phyloP scores from a whole-genome alignment of 2,888 invertebrate genomes.

The Chaitophorus viminalis region DNA sequence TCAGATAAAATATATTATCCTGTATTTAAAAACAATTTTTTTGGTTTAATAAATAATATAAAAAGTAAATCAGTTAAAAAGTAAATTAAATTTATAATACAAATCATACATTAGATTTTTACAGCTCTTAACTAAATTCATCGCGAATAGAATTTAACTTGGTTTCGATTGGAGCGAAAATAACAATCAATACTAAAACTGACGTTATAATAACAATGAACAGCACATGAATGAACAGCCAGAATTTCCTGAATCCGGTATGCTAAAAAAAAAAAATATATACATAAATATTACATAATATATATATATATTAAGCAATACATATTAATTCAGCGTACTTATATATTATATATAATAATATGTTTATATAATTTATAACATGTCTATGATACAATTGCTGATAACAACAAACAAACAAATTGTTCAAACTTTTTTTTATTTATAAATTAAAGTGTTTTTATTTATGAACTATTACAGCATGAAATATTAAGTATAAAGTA shows the following conservation, averaged over 20 bases:
- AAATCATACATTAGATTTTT: conserved; percentile 40
- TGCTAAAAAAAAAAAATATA: conserved; percentile 72
- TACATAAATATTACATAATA: not conserved
- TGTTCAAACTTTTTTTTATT: too few relatives aligned
- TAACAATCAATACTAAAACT: conserved; percentile 79
- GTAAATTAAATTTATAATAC: conserved; percentile 52
- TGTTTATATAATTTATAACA: too few relatives aligned
- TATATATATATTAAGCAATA: too few relatives aligned
- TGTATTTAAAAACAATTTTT: conserved; percentile 34
- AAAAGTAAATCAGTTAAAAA: conserved; percentile 52
- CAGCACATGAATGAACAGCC: conserved; percentile 82
- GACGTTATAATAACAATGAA: conserved; percentile 77
- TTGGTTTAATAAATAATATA: conserved; percentile 61
- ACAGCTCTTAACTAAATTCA: conserved; percentile 25
- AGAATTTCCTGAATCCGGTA: conserved; percentile 78
- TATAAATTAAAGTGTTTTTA: too few relatives aligned
- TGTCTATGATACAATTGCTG: too few relatives aligned
- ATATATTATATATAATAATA: too few relatives aligned
- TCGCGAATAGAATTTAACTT: conserved; percentile 47
- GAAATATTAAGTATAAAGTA: too few relatives aligned
- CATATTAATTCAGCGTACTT: too few relatives aligned
- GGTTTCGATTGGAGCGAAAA: conserved; percentile 79
- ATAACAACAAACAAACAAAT: too few relatives aligned
- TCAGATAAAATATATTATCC: conserved; percentile 30
- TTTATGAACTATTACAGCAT: too few relatives aligned